Base-by-base conservation (phyloP, 1,140 invertebrate species). In the Camponotus floridanus region DNA sequence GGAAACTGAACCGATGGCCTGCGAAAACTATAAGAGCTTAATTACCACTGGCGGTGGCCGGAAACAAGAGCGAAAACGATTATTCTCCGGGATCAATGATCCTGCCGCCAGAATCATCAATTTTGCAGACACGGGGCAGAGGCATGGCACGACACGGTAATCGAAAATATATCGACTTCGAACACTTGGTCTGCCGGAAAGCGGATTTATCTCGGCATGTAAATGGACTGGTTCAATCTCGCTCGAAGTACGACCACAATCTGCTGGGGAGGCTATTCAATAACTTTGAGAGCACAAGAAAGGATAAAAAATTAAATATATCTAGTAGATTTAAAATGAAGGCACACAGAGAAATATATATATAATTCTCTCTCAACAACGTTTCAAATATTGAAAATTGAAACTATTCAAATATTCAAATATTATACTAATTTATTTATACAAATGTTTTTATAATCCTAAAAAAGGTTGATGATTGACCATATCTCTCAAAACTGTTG, bases 21-120 rank as follows among this genome's bases (percentile, higher is more conserved):
- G 86, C 92, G 91, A 93, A 94, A 94, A 90, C 93, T 91, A 91
- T 92, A 91, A 88, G 92, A 93, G 93, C 92, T 94, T 93, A 94
- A 94, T 94, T 94, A 94, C 91, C 90, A 51, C 91, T 26, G 55
- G 86, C 91, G 86, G 88, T 92, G 89, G 90, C 86, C 88, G 78
- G 90, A 91, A 91, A 91, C 90, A 89, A 76, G 86, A 51, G 79
- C 80, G 89, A 88, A 92, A 91, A 81, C 89, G 89, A 90, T 90
- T 90, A 81, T 68, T 87, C 70, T 59, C 42, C 59, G 78, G 65
- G 67, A 86, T 70, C 71, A 89, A 86, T 73, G 79, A 83, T 89
- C 78, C 87, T 74, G 67, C 21, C 76, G 85, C 21, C 48, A 59
- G 36, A 83, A 67, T 89, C 85, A 89, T 89, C 87, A 89, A 89